Base-by-base conservation (phyloP, 2,888 invertebrate species). In the Lepidonotus clava region DNA sequence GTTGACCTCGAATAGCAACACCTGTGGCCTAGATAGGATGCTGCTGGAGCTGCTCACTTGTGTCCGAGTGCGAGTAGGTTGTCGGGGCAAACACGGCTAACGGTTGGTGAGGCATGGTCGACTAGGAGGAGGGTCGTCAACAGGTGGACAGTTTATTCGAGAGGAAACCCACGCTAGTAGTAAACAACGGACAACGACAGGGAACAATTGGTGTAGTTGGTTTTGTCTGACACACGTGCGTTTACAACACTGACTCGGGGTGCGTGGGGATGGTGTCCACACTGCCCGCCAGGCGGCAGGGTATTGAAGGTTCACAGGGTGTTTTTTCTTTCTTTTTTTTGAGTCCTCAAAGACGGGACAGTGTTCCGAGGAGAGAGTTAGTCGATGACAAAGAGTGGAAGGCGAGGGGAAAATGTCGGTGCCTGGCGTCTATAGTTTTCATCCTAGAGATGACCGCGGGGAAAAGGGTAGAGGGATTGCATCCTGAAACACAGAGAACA, bases 401-500 rank as follows among this genome's bases (percentile, higher is more conserved):
- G 24, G 61, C n/a, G 61, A 46, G 46, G 46, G n/a, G 46, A 46
- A 46, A 28, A 11, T 32, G 28, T 61, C 61, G 28, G 61, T n/a
- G 61, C 61, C 61, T 4, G 61, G 24, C 21, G 61, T n/a, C 61
- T 61, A 61, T 32, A 61, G 61, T 61, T 61, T 61, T 61, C 61
- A 40, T 76, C 76, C 76, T 40, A 76, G 40, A n/a, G 76, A 76
- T 76, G 76, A 24, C 76, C 40, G 18, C 76, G 28, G 76, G 76
- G 76, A 40, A 40, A 40, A 40, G 76, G 76, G 76, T 76, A 5
- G 38, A 76, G 76, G 38, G 28, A 76, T 24, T 14, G 76, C 76
- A 80, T 80, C 80, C 80, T 80, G 80, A 80, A 80, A 80, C 80
- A 80, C 71, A 71, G 46, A 80, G 28, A 80, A 76, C n/a, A 76